Evolutionary conservation across 53 echinoderm and acorn worm species (phyloP).

Genomic region (Patiria pectinifera): DNA sequence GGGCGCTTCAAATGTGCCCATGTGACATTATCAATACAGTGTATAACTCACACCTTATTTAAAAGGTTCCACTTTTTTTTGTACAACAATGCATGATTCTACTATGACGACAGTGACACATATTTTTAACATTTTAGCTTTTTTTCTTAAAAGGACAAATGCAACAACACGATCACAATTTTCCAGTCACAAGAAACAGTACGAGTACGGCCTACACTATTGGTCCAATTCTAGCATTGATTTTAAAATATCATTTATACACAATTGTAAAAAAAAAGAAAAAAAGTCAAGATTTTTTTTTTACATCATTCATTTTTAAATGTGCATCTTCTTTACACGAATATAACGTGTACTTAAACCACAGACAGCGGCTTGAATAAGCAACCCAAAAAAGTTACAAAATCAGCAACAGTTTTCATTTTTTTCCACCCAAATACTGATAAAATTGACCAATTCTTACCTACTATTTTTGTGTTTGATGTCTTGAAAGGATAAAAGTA

Average conservation of each 20-base stretch:
- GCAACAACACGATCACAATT: background rate
- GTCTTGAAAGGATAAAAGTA: too few species aligned
- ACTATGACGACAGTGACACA: background rate
- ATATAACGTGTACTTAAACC: background rate
- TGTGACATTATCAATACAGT: background rate
- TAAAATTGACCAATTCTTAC: too few species aligned
- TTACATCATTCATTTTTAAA: background rate
- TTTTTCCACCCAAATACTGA: background rate
- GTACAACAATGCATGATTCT: background rate
- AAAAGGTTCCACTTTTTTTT: background rate
- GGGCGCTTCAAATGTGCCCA: background rate
- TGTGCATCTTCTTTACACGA: background rate
- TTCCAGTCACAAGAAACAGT: slow-evolving; percentile 1
- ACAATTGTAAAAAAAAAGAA: slow-evolving; percentile 38
- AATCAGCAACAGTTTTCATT: background rate
- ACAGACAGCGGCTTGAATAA: background rate
- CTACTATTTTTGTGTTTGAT: too few species aligned
- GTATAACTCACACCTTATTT: background rate
- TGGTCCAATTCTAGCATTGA: slow-evolving; percentile 49
- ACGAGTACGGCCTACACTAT: slow-evolving; percentile 30
- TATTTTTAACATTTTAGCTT: slow-evolving; percentile 13
- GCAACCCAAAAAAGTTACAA: background rate
- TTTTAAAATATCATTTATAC: slow-evolving; percentile 17
- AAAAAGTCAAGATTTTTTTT: background rate
- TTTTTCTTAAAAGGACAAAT: slow-evolving; percentile 14